Evolutionary conservation across 2,797 vertebrate species (phyloP).

Genomic region (Betta splendens): DNA sequence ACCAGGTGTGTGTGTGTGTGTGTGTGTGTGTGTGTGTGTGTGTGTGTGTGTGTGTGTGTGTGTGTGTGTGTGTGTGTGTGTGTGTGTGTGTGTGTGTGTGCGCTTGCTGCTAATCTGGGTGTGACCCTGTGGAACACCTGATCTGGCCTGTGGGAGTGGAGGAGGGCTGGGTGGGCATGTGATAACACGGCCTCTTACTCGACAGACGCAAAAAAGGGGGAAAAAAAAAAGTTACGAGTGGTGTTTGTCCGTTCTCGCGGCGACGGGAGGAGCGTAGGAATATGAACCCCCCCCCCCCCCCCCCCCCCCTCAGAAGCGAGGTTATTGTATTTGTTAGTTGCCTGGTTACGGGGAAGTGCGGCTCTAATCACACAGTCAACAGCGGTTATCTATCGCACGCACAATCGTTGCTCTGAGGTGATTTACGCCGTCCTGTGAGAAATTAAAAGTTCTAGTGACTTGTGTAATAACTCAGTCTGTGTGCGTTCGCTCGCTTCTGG

Average conservation of each 20-base stretch:
- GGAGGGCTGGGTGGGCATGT: slow-evolving; percentile 46
- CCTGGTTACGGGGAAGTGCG: slow-evolving; percentile 58
- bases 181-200: slow-evolving; percentile 47
- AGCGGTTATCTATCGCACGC: slow-evolving; percentile 37
- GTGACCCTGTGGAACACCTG: slow-evolving; percentile 63
- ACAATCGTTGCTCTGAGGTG: slow-evolving; percentile 14
- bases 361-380: slow-evolving; percentile 48
- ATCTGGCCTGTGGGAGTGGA: slow-evolving; percentile 28
- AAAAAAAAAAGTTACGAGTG: slow-evolving; percentile 6
- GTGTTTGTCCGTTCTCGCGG: slow-evolving; percentile 34
- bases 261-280: slow-evolving; percentile 17
- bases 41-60: too few relatives aligned
- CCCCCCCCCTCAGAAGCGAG: slow-evolving; percentile 13
- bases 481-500: too few relatives aligned
- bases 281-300: too few relatives aligned
- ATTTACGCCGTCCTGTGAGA: slow-evolving; percentile 42
- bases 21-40: too few relatives aligned
- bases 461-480: slow-evolving; percentile 5
- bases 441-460: slow-evolving; percentile 31
- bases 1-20: slow-evolving; percentile 65
- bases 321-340: slow-evolving; percentile 69
- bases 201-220: too few relatives aligned
- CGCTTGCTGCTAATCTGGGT: slow-evolving; percentile 65
- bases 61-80: too few relatives aligned
- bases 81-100: too few relatives aligned